Evolutionary conservation across 2,797 vertebrate genomes (phyloP).

Genomic region (Garrulus glandarius): DNA sequence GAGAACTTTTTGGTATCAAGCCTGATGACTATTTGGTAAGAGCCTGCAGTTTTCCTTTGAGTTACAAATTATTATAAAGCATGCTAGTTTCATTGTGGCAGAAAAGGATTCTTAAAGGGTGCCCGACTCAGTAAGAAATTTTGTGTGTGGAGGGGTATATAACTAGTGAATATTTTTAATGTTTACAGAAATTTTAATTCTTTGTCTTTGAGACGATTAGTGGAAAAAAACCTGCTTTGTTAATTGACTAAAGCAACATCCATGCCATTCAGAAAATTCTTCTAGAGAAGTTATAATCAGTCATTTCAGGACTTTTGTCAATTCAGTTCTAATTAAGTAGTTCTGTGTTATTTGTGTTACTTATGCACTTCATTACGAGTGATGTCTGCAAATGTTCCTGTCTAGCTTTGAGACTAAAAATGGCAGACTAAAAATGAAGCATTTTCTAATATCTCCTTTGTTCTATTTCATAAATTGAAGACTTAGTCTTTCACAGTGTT

Average conservation of each 20-base stretch:
- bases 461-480: not conserved
- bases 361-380: constrained; percentile 1
- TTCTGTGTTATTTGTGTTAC: constrained; percentile 24
- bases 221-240: not conserved
- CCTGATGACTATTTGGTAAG: constrained; percentile 98
- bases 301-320: constrained; percentile 26
- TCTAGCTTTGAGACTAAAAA: not conserved
- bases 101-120: not conserved
- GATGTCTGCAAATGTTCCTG: not conserved
- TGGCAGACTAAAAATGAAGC: not conserved
- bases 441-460: not conserved
- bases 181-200: not conserved
- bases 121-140: not conserved
- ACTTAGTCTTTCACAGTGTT: not conserved
- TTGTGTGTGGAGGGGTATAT: not conserved
- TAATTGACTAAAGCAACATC: constrained; percentile 37
- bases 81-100: not conserved
- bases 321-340: constrained; percentile 37
- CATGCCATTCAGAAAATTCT: constrained; percentile 25
- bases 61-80: not conserved
- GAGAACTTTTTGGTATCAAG: constrained; percentile 98
- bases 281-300: constrained; percentile 26
- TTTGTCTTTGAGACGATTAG: not conserved
- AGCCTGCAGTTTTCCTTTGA: constrained; percentile 33
- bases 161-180: not conserved